Base-by-base conservation (phyloP, 2,888 invertebrate species). In the Epirrhoe tristata region DNA sequence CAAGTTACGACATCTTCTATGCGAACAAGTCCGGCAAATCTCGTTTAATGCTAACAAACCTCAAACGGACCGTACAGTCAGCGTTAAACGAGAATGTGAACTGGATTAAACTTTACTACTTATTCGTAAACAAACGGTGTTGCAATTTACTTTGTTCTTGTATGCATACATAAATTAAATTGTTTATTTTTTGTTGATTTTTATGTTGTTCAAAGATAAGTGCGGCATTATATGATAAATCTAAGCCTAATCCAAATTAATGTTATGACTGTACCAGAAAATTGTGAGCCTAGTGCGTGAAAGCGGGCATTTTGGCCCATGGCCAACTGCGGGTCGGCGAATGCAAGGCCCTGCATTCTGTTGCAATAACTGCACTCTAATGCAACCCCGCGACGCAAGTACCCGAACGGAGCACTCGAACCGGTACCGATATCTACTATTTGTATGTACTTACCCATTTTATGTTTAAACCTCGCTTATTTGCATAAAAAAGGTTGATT, bases 301-400 rank as follows among this genome's bases (percentile, higher is more conserved):
- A 91, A 91, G 90, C 88, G 85, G 80, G 84, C 88, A 91, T 92
- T 89, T 89, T 77, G 85, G 91, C 90, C 91, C 93, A 92, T 86
- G 92, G 93, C 87, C 89, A 84, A 77, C 82, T 61, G 84, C 83
- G 77, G 68, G 73, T 84, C 87, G 88, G 91, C 90, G 91, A 92
- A 88, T 88, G 91, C 92, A 92, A 92, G 92, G 92, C 90, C 88
- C 81, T 82, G 84, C 81, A 83, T 79, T 82, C 84, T 89, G 89
- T 90, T 88, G 91, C 91, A 91, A 90, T 82, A 85, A 82, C 87
- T 90, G 90, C 91, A 89, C 85, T 79, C 79, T 85, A 85, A 85
- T 85, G 89, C 88, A 86, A 83, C 81, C 71, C 70, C 69, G 68
- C 69, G 55, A 56, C 36, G 62, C 72, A 73, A 59, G 48, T 62